A percentile compares a stretch with the other conserved stretches of the same genome.
phyloP scores from a whole-genome alignment of 2,113 vertebrate species.

The Arizona elegans region DNA sequence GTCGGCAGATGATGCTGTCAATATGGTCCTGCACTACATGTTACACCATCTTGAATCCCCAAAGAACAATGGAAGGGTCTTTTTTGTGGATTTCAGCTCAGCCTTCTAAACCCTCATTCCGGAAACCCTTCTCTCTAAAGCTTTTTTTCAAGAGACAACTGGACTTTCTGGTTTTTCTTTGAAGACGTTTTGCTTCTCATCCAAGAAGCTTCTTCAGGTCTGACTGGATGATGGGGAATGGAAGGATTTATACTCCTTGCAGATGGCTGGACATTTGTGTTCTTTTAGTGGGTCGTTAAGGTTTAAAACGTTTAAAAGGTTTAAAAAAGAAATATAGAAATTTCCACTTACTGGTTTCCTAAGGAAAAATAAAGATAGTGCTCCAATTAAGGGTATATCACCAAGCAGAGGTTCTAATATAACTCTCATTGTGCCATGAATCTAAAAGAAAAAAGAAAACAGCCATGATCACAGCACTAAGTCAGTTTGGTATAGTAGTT shows the following conservation, averaged over 20 bases:
- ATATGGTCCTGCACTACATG: not conserved
- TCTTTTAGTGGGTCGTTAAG: no score
- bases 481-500: not conserved
- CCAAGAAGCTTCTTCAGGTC: no score
- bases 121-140: no score
- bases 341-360: conserved; percentile 86
- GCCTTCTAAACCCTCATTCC: no score
- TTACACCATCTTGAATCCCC: not conserved
- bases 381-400: conserved; percentile 93
- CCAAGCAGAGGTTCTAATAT: conserved; percentile 95
- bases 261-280: no score
- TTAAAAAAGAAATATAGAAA: not conserved
- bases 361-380: conserved; percentile 91
- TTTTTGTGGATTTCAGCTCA: not conserved
- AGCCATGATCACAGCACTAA: not conserved
- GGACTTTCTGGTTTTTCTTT: no score
- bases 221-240: no score
- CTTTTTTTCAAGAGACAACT: no score
- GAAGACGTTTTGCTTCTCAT: no score
- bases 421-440: conserved; percentile 90
- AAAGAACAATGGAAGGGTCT: not conserved
- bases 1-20: not conserved
- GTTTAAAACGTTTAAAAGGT: no score
- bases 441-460: conserved; percentile 63
- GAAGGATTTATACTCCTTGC: no score